Base-by-base conservation (phyloP, 1,140 invertebrate species). In the Drosophila kurseongensis region DNA sequence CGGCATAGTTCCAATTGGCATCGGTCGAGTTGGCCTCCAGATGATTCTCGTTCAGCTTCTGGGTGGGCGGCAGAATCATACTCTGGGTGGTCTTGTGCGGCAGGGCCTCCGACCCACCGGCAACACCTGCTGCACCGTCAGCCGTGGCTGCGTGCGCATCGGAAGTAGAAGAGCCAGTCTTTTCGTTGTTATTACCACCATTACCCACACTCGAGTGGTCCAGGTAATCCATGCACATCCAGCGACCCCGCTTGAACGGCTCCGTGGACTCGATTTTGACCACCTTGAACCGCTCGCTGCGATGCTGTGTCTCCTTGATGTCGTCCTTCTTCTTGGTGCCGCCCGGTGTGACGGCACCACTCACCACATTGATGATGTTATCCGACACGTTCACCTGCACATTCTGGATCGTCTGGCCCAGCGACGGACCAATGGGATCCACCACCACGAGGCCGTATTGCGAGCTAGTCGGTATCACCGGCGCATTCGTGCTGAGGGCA, bases 181-280 rank as follows among this genome's bases (percentile, higher is more conserved):
- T 91, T 91, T 90, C 88, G 75, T 90, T 91, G 36, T 91, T 85
- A 35, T 91, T 85, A 54, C 73, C 76, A 23, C 69, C 79, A 35
- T 57, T 79, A 16, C 78, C 85, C 27, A 92, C 91, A 60, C 81
- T 91, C 40, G 88, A 95, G 90, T 97, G 96, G 93, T 99, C 97
- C 84, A 98, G 94, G 93, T 98, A 99, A 93, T 99, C 98, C 95
- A 98, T 97, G 93, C 98, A 99, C 80, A 96, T 96, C 98, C 98
- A 99, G 84, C 98, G 93, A 27, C 98, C 98, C 42, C 98, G 94
- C 78, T 96, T 96, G 88, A 98, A 98, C 5, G 98, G 98, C 92
- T 99, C 97, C 23, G 97, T 97, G 91, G 97, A 98, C 92, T 98
- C 97, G 68, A 99, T 98, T 94, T 98, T 99, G 23, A 99, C 98